Percentiles rank a stretch among this genome's conserved stretches.
phyloP scores from a whole-genome alignment of 1,140 invertebrate genomes.

The Eumeta japonica region DNA sequence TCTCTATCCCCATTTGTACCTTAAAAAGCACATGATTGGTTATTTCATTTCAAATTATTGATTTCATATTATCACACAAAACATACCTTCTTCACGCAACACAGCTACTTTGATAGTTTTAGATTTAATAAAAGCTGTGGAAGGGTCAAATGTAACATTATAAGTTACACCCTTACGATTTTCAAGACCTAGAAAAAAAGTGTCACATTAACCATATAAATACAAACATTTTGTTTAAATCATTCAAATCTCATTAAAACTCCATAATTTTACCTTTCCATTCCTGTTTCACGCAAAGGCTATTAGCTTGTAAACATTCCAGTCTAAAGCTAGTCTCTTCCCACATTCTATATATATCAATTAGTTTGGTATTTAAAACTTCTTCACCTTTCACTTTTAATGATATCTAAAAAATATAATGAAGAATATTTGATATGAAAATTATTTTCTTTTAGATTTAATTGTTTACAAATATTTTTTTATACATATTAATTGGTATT shows the following conservation, averaged over 20 bases:
- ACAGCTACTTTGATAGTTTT: conserved; percentile 78
- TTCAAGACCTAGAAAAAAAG: conserved; percentile 43
- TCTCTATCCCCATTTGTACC: conserved; percentile 92
- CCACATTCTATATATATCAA: conserved; percentile 78
- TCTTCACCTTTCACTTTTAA: conserved; percentile 62
- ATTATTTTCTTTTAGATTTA: not conserved
- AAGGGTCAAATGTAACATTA: conserved; percentile 70
- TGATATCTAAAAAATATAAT: conserved; percentile 28
- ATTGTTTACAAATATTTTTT: too few relatives aligned
- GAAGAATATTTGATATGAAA: conserved; percentile 2
- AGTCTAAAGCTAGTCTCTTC: conserved; percentile 93
- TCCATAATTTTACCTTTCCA: conserved; percentile 57
- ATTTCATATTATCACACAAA: not conserved
- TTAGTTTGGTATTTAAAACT: conserved; percentile 66
- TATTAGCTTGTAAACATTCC: conserved; percentile 81
- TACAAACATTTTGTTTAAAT: too few relatives aligned
- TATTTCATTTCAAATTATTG: not conserved
- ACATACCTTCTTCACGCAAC: conserved; percentile 86
- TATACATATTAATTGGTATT: too few relatives aligned
- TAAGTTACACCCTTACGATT: conserved; percentile 65
- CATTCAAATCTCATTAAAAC: too few relatives aligned
- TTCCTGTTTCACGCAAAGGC: conserved; percentile 77
- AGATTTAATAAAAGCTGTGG: conserved; percentile 44
- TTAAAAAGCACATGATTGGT: conserved; percentile 13
- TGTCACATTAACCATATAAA: too few relatives aligned